Conservation (phyloP, 1,140 invertebrate species). For the Mactra quadrangularis region DNA sequence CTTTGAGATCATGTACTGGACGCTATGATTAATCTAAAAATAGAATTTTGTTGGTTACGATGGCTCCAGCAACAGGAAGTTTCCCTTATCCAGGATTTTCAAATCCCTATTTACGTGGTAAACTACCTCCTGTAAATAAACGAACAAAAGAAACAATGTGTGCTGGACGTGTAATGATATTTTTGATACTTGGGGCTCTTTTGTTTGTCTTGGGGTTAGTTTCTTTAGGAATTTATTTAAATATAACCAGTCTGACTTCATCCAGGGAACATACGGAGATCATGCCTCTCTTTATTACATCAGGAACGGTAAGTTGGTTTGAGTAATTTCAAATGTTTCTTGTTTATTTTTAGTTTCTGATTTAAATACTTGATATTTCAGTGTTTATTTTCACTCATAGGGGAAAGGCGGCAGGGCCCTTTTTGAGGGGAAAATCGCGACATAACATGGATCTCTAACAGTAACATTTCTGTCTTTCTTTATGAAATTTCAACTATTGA, state of each 20-base stretch:
- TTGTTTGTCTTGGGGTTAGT: constrained; percentile 67
- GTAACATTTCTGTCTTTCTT: too few species aligned
- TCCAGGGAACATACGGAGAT: constrained; percentile 66
- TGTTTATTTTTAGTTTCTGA: background rate
- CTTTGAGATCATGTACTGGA: too few species aligned
- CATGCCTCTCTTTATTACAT: constrained; percentile 70
- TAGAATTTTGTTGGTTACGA: background rate
- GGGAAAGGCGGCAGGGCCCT: too few species aligned
- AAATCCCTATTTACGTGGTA: constrained; percentile 15
- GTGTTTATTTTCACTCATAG: too few species aligned
- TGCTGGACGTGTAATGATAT: constrained; percentile 71
- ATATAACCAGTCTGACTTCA: constrained; percentile 64
- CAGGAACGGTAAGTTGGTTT: constrained; percentile 54
- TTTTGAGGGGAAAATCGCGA: too few species aligned
- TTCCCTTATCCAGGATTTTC: constrained; percentile 24
- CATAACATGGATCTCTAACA: too few species aligned
- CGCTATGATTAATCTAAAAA: too few species aligned
- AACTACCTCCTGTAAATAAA: constrained; percentile 15
- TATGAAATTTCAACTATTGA: too few species aligned
- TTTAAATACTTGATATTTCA: too few species aligned
- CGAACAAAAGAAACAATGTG: constrained; percentile 9
- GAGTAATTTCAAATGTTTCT: background rate
- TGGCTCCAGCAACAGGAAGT: constrained; percentile 1
- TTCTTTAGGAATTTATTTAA: constrained; percentile 68
- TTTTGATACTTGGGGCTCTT: constrained; percentile 67